Evolutionary conservation across 2,797 vertebrate species (phyloP), one percentile per base, ranked within the genome.

Genomic region (Fratercula arctica): DNA sequence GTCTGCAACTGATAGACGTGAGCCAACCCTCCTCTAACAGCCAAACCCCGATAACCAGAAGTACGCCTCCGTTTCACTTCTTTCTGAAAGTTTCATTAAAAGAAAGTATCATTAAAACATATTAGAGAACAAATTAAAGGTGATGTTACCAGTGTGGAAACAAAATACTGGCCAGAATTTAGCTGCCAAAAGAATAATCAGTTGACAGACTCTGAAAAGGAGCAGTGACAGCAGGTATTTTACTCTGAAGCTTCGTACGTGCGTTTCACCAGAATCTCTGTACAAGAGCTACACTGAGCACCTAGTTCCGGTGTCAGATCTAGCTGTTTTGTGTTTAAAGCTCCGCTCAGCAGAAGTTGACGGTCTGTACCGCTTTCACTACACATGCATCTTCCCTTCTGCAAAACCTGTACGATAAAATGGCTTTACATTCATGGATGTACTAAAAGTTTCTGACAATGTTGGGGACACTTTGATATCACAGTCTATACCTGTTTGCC

Each of bases 361-460:
- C 85, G 90, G 59, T 83, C 84, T 64, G 88, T 66, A 72, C 73
- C 69, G 3, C 46, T 79, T 16, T 43, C 66, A 23, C 72, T 76
- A 70, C 74, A 13, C 90, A 57, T 3, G 31, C 82, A 90, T 35
- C 66, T 46, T 82, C 76, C 87, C 84, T 66, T 67, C 41, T 16
- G 92, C 88, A 73, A 90, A 74, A 91, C 16, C 67, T 21, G 91
- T 33, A 64, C 85, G 15, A 46, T 25, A n/a, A 69, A 51, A 89
- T 83, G 91, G 94, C 95, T 93, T 72, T 26, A 97, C 97, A 95
- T 97, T 87, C 96, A 95, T 21, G 93, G 95, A 89, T 85, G 96
- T 53, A 85, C 84, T 91, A 16, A 70, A 33, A 93, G 93, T 95
- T 90, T 86, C 92, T 83, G 94, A 96, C 95, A 93, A 96, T 90